Base-by-base conservation (phyloP, 2,113 vertebrate genomes). In the Perca schrenkii region DNA sequence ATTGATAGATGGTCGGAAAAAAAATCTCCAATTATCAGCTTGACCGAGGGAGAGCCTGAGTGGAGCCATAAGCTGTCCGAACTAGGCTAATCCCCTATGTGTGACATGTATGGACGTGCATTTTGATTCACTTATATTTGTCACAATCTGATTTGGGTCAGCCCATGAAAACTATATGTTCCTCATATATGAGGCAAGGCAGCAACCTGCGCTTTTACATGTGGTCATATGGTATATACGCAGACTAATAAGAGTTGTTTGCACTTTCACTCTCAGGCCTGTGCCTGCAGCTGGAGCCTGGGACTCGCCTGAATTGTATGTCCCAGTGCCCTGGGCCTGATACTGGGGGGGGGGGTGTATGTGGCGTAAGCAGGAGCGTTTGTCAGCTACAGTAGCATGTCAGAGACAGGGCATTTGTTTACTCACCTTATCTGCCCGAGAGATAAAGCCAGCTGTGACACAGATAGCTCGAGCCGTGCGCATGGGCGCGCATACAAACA, bases 1-100 rank as follows among this genome's bases (percentile, higher is more conserved):
- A 92, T 89, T 91, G 91, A 94, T 93, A 92, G 86, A 93, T 89
- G 75, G 79, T 77, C 43, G 75, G 77, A 85, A 89, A 90, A 34
- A 34, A 94, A 94, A 94, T 93, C 93, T 93, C 90, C 91, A 94
- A 94, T 94, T 93, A 94, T 92, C 88, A 92, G 93, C 93, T 94
- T 92, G 90, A 84, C 62, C 8, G 6, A 65, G 46, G 79, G 43
- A 77, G 86, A 72, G 85, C 22, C 57, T 78, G 84, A 87, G 85
- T 75, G 78, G 36, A 83, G 85, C 83, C 58, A 6, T 92, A 93
- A 93, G 84, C 93, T 86, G 83, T 61, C 53, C 75, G 43, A 93
- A 87, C 86, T 84, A 68, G 89, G 90, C 87, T 88, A 92, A 93
- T 93, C 93, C 91, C 60, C 31, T 21, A 36, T 58, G 56, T 71